Base-by-base conservation (phyloP, 1,140 invertebrate genomes). In the Lepidostoma basale region DNA sequence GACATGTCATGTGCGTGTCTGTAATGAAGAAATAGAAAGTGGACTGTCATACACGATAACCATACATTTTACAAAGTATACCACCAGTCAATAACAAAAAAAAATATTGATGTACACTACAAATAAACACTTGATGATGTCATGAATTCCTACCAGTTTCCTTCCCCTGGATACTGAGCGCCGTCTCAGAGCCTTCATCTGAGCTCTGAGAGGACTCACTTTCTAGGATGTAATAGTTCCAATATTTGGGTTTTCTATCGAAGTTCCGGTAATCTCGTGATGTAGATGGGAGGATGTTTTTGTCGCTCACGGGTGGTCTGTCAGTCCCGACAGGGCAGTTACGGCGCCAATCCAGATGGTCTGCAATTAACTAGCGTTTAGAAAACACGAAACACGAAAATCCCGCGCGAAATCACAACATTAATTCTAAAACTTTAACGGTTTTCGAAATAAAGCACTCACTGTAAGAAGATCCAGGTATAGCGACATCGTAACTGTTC, bases 101-200 rank as follows among this genome's bases (percentile, higher is more conserved):
- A n/a, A n/a, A n/a, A n/a, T n/a, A n/a, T n/a, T 14, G 5, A 14
- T 25, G 18, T 22, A 3, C 22, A 12, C 4, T 12, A 47, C 12
- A 47, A 14, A 5, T 3, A 5, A 47, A 20, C 3, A 47, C 22
- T 22, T 5, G 12, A 8, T 8, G 5, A 16, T 22, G 16, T 30
- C 3, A 12, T 58, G 23, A 16, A 45, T 58, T 74, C 73, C 63
- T 78, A 83, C 81, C 81, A 52, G 81, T 81, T 74, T 83, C 81
- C 67, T 76, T 77, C 18, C 76, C 79, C 70, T 81, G 81, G 22
- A 81, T 76, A 72, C 79, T 83, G 70, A 76, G 76, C 1, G 77
- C 69, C 3, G 77, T 81, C 33, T 81, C 81, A 23, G 52, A 47
- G 10, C 67, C 72, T n/a, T 74, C 72, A 20, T 65, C 66, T 1